Conservation (phyloP, 1,140 invertebrate species). For the Trissolcus basalis region DNA sequence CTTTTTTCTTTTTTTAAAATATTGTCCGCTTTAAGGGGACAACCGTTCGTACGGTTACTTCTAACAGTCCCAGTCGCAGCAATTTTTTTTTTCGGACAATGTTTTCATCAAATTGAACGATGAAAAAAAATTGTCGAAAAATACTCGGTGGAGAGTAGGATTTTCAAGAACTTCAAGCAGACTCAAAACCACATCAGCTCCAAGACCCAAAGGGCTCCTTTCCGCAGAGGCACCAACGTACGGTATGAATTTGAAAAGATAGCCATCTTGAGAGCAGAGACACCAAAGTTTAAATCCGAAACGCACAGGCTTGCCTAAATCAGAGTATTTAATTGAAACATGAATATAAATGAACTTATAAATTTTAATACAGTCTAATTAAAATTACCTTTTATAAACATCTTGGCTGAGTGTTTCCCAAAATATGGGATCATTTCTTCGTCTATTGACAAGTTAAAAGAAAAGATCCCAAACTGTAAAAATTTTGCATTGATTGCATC, state of each 20-base stretch:
- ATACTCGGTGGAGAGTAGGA: too few species aligned
- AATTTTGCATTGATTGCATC: conserved; percentile 43
- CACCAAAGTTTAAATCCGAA: conserved; percentile 12
- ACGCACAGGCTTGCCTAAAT: conserved; percentile 7
- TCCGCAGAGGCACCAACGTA: neutral
- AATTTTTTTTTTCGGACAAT: neutral
- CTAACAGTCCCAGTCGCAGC: too few species aligned
- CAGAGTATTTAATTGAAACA: too few species aligned
- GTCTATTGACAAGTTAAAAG: conserved; percentile 72
- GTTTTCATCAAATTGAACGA: conserved; percentile 5
- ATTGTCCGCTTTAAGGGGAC: too few species aligned
- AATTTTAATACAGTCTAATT: too few species aligned
- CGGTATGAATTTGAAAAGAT: conserved; percentile 3
- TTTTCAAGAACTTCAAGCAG: neutral
- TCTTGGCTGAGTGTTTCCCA: conserved; percentile 74
- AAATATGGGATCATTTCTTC: conserved; percentile 76
- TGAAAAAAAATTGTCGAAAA: conserved; percentile 7
- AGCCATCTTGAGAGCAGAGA: conserved; percentile 12
- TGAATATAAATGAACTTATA: too few species aligned
- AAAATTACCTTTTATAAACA: neutral
- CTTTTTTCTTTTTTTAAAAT: too few species aligned
- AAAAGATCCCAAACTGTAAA: conserved; percentile 68
- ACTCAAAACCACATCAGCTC: conserved; percentile 7
- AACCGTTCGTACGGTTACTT: too few species aligned
- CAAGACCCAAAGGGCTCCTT: neutral